Percentiles rank a stretch among this genome's conserved stretches.
Evolutionary conservation across 2,113 vertebrate genomes (phyloP).

Genomic region (Noturus placidus): DNA sequence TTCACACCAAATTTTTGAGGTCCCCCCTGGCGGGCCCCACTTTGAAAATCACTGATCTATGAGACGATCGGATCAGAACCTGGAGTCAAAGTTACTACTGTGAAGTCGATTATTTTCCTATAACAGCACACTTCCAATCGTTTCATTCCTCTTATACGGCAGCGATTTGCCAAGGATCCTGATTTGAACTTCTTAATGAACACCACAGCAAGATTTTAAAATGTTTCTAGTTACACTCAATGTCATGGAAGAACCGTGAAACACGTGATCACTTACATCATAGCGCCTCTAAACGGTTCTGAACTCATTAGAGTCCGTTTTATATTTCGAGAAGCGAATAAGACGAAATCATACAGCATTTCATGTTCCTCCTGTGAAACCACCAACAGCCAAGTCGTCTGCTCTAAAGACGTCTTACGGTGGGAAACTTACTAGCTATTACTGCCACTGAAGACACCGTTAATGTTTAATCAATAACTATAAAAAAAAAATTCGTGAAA

Average conservation of each 20-base stretch:
- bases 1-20: too few relatives aligned
- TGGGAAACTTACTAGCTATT: neutral
- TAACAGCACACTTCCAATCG: neutral
- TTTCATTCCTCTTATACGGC: too few relatives aligned
- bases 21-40: too few relatives aligned
- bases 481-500: too few relatives aligned
- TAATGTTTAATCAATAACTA: neutral
- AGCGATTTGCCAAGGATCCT: neutral
- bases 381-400: neutral
- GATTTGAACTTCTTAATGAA: neutral
- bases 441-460: neutral
- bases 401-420: neutral
- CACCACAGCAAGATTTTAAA: neutral
- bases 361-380: neutral
- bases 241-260: neutral
- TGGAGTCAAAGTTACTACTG: neutral
- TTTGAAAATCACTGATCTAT: too few relatives aligned
- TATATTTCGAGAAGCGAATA: neutral
- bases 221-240: neutral
- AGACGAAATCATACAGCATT: neutral
- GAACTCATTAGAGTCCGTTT: neutral
- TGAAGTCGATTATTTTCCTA: neutral
- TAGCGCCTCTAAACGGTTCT: neutral
- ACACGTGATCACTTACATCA: neutral
- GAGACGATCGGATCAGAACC: neutral